These are phyloP conservation scores for Limosa lapponica DNA, from an alignment of 2,797 vertebrate genomes.

Conservation along the genomic window DNA sequence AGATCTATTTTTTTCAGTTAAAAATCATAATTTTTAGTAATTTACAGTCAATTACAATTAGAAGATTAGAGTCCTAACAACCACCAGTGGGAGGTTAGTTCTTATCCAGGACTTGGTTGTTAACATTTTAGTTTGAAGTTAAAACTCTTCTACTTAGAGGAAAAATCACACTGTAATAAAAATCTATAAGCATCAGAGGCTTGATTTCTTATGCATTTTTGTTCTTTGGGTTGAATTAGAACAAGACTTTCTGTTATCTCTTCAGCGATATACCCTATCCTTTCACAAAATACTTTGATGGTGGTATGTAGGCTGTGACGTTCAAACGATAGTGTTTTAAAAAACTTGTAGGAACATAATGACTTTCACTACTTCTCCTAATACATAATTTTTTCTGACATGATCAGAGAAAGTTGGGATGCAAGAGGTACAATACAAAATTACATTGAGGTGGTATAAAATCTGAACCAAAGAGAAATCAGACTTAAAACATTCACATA, in stretches of 20 bases:
- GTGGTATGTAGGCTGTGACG: neutral
- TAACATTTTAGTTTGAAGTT: neutral
- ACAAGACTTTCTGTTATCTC: neutral
- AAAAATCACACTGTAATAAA: neutral
- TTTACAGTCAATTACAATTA: neutral
- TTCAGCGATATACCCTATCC: neutral
- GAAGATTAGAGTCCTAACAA: neutral
- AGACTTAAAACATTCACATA: neutral
- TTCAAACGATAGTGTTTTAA: neutral
- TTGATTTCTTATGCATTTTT: neutral
- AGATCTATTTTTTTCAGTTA: neutral
- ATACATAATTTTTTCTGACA: fast-evolving
- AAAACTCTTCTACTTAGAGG: neutral
- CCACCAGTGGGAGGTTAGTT: neutral
- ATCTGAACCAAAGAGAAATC: neutral
- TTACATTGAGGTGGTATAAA: neutral
- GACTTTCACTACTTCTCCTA: neutral
- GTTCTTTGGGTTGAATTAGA: neutral
- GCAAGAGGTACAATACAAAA: neutral
- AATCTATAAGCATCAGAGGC: neutral
- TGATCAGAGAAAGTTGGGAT: neutral
- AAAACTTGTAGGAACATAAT: neutral
- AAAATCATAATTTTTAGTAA: neutral
- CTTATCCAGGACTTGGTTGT: neutral
- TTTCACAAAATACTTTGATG: neutral